Percentiles rank a stretch among this genome's conserved stretches.
phyloP scores from a whole-genome alignment of 1,140 invertebrate genomes.

The Galleria mellonella region DNA sequence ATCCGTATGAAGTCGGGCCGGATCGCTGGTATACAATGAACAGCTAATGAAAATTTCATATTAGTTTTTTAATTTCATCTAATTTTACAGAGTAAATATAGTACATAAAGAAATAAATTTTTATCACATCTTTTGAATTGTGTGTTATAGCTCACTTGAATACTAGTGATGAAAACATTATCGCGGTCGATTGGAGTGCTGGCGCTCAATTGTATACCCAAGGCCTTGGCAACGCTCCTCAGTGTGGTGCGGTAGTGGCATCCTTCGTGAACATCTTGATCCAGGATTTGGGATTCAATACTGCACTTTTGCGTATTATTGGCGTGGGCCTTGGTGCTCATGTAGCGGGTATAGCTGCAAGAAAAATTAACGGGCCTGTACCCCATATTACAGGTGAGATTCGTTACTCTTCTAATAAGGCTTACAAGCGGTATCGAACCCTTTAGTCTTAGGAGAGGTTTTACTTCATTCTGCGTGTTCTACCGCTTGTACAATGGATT shows the following conservation, averaged over 20 bases:
- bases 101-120: no score
- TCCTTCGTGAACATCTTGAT: constrained; percentile 45
- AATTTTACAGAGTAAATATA: no score
- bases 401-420: background rate
- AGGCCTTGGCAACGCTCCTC: constrained; percentile 38
- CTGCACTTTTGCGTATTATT: constrained; percentile 33
- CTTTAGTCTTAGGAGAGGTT: no score
- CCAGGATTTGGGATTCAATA: constrained; percentile 31
- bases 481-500: no score
- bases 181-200: constrained; percentile 54
- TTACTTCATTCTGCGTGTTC: no score
- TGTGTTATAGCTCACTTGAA: constrained; percentile 7
- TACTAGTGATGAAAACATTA: constrained; percentile 39
- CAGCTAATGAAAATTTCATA: no score
- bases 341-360: constrained; percentile 48
- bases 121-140: no score
- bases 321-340: constrained; percentile 55
- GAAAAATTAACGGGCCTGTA: constrained; percentile 22
- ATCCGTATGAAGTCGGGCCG: no score
- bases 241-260: constrained; percentile 34
- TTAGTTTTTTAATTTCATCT: no score
- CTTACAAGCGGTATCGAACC: no score
- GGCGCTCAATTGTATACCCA: constrained; percentile 31
- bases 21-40: no score
- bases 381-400: constrained; percentile 50